Evolutionary conservation across 1,140 invertebrate genomes (phyloP).

Genomic region (Stegodyphus mimosarum): DNA sequence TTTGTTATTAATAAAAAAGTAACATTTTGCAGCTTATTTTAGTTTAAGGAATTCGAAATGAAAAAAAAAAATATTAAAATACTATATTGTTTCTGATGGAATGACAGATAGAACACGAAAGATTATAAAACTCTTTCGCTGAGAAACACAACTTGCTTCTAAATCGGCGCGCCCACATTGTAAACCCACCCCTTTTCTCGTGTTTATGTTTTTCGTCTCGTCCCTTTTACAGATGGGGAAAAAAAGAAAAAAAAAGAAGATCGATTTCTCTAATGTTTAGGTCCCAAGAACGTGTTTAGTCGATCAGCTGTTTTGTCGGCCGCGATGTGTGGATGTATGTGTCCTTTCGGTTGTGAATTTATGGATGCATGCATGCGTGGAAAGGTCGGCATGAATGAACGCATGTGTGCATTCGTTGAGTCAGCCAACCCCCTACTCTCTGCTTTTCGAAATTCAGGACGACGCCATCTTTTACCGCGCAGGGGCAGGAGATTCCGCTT

Average conservation of each 20-base stretch:
- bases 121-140: no score
- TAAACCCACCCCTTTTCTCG: not conserved
- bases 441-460: not conserved
- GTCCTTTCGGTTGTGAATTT: conserved; percentile 50
- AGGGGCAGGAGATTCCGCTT: not conserved
- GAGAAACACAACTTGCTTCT: no score
- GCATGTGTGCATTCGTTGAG: conserved; percentile 36
- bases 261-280: conserved; percentile 44
- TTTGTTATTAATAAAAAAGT: no score
- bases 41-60: no score
- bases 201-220: not conserved
- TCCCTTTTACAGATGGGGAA: not conserved
- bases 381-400: conserved; percentile 54
- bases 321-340: conserved; percentile 38
- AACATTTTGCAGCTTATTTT: no score
- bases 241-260: conserved; percentile 9
- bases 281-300: conserved; percentile 28
- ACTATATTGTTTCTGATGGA: no score
- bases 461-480: conserved; percentile 38
- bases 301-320: conserved; percentile 54
- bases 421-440: not conserved
- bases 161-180: no score
- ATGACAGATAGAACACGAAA: no score
- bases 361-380: conserved; percentile 56
- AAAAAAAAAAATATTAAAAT: no score